Evolutionary conservation across 2,888 invertebrate genomes (phyloP), one percentile per base, ranked within the genome.

Genomic region (Clostera curtula): DNA sequence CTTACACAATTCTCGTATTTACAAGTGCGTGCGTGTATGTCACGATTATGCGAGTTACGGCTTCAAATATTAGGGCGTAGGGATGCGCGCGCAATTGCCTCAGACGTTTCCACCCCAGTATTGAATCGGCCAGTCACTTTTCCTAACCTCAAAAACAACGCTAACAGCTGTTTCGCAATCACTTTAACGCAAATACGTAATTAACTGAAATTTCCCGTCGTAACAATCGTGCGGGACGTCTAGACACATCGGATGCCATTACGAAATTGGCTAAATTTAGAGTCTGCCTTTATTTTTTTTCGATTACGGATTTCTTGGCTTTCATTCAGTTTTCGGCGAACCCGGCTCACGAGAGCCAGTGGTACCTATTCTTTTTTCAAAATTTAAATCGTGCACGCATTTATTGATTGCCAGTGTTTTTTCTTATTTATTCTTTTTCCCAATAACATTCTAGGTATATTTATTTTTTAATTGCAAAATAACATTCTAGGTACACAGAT

Each of bases 231-330:
- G 42, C 46, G 42, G 45, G 43, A 45, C 63, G 66, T 55, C 67
- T 60, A 60, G 63, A 62, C 73, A 56, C 60, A 49, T 43, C 59
- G 55, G 55, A 52, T 49, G 53, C 50, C 52, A 56, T 79, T 76
- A 70, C 75, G 71, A 76, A 79, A 80, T 73, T 46, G 63, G 75
- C 77, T 67, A 77, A 73, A 75, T 63, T 66, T 82, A 79, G 82
- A 75, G 66, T 51, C 43, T 46, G 56, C 30, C 31, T 54, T 47
- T 53, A 49, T 62, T 72, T 49, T 73, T 72, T 70, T 63, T 66
- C 54, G 51, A 69, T 71, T 71, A 75, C 75, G 68, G 53, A 34
- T 44, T 61, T 70, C 69, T 66, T 59, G 64, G 63, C 65, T 61
- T 69, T 63, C 80, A 77, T 82, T 82, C 80, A 79, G 75, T 76